Conservation (phyloP, 2,797 vertebrate genomes). For the Percopsis omiscomaycus region DNA sequence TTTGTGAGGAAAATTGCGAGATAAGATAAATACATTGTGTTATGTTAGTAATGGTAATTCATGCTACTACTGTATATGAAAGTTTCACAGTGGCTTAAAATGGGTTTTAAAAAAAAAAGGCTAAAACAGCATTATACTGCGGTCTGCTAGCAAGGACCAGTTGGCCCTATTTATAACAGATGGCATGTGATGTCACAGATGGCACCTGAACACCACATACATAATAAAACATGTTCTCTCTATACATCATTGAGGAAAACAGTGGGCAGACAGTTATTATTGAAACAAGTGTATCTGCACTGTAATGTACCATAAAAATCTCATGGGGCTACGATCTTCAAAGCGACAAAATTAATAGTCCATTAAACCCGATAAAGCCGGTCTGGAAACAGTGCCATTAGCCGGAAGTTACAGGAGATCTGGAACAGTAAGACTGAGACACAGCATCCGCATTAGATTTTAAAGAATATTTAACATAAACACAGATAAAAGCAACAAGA, state of each 20-base stretch:
- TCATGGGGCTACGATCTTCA: slow-evolving; percentile 48
- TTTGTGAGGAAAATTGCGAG: background rate
- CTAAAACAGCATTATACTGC: slow-evolving; percentile 10
- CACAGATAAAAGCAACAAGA: slow-evolving; percentile 26
- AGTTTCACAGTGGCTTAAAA: background rate
- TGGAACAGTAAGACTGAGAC: slow-evolving; percentile 36
- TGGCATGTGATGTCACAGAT: slow-evolving; percentile 23
- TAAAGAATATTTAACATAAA: slow-evolving; percentile 10
- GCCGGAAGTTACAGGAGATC: slow-evolving; percentile 33
- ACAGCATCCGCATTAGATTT: background rate
- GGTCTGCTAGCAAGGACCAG: slow-evolving; percentile 9
- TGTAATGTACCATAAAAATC: slow-evolving; percentile 61
- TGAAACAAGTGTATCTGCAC: slow-evolving; percentile 53
- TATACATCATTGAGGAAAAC: slow-evolving; percentile 44
- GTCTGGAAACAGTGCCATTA: slow-evolving; percentile 11
- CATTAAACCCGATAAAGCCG: slow-evolving; percentile 40
- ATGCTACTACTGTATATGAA: too few relatives aligned
- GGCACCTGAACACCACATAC: slow-evolving; percentile 32
- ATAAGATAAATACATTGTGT: too few relatives aligned
- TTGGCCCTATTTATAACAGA: slow-evolving; percentile 33
- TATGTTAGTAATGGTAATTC: too few relatives aligned
- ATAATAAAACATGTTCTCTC: slow-evolving; percentile 50
- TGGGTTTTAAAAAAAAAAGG: slow-evolving; percentile 14
- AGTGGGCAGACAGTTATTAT: slow-evolving; percentile 52
- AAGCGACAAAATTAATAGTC: slow-evolving; percentile 63